Percentiles rank a stretch among this genome's conserved stretches.
Conservation (phyloP, 2,797 vertebrate species). For the Podarcis siculus region DNA sequence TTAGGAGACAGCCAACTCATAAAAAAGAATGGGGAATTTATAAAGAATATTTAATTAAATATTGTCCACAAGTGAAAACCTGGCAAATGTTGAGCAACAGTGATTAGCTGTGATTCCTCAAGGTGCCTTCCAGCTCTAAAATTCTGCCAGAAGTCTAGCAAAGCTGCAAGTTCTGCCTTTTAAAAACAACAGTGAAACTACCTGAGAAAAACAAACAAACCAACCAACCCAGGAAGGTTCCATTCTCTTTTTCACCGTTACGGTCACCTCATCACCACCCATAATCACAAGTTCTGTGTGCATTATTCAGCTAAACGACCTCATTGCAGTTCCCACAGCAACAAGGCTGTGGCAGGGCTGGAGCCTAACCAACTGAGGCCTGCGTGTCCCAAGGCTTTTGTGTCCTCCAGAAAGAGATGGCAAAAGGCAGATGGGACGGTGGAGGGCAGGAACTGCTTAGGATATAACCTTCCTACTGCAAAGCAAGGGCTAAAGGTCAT, state of each 20-base stretch:
- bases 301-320: neutral
- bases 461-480: neutral
- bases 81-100: neutral
- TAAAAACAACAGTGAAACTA: no score
- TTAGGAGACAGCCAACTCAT: no score
- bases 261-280: neutral
- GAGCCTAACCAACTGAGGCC: no score
- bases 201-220: no score
- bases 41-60: no score
- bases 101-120: no score
- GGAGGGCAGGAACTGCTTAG: neutral
- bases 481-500: neutral
- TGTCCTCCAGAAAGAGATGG: neutral
- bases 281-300: fast-evolving
- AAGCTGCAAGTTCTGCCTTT: no score
- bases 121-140: no score
- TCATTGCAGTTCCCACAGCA: neutral
- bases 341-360: neutral
- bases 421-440: neutral
- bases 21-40: no score
- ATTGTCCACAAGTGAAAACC: no score
- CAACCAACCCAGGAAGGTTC: no score
- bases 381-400: neutral
- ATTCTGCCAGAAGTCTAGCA: no score
- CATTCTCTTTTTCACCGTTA: neutral